A percentile compares a stretch with the other conserved stretches of the same genome.
Evolutionary conservation across 2,797 vertebrate species (phyloP).

Genomic region (Liasis olivaceus): DNA sequence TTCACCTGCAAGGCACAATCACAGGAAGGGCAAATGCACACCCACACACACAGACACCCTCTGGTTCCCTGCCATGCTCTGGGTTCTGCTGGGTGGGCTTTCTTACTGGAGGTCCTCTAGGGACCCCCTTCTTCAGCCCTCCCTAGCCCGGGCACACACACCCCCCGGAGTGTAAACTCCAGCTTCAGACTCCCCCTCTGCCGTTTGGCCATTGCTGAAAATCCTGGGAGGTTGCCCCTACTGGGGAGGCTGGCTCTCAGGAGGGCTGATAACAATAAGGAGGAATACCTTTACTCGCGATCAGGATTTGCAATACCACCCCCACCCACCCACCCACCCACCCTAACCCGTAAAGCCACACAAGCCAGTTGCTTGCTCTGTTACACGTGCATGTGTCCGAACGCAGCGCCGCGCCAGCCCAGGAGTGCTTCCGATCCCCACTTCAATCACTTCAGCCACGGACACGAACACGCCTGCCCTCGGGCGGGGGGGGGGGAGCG

Average conservation of each 20-base stretch:
- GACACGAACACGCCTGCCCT: not conserved
- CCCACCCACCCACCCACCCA: no score
- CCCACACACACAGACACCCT: not conserved
- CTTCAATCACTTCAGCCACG: not conserved
- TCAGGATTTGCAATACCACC: not conserved
- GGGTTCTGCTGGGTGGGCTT: not conserved
- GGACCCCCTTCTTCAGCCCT: no score
- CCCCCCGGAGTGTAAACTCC: no score
- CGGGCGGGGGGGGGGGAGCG: no score
- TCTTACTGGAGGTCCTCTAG: not conserved
- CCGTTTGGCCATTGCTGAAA: not conserved
- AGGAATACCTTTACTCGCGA: not conserved
- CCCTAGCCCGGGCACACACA: not conserved
- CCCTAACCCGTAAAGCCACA: not conserved
- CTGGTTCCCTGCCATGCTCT: not conserved
- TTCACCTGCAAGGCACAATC: not conserved
- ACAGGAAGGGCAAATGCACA: not conserved
- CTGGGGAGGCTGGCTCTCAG: not conserved
- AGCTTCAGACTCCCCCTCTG: not conserved
- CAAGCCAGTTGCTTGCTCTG: not conserved
- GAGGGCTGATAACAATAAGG: not conserved
- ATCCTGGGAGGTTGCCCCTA: not conserved
- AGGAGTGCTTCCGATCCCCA: not conserved
- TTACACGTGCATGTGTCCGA: not conserved
- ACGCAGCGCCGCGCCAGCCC: not conserved